Conservation (phyloP, 1,140 invertebrate genomes). For the Hormaphis cornu region DNA sequence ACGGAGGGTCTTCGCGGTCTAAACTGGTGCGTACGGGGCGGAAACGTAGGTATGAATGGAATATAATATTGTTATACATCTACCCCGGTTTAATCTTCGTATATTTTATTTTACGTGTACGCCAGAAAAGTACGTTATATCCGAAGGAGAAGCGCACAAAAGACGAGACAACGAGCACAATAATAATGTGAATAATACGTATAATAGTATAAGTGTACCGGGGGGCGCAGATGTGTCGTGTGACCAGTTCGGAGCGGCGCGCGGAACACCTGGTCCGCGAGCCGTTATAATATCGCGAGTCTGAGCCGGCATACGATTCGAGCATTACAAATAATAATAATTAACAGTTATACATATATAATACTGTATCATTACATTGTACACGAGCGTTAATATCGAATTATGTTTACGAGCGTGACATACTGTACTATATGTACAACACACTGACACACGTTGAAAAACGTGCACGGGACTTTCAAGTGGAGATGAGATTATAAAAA, state of each 20-base stretch:
- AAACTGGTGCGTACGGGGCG: neutral
- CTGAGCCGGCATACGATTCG: conserved; percentile 18
- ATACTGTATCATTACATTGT: too few relatives aligned
- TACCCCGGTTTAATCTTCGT: conserved; percentile 16
- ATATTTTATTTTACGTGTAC: too few relatives aligned
- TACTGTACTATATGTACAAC: neutral
- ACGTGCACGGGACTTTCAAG: neutral
- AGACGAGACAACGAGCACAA: neutral
- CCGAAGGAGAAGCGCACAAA: conserved; percentile 23
- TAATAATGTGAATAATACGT: neutral
- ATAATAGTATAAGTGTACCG: neutral
- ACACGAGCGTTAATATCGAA: too few relatives aligned
- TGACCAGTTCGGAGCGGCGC: conserved; percentile 4
- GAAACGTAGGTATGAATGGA: conserved; percentile 23
- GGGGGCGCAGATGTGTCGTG: conserved; percentile 6
- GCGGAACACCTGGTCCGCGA: conserved; percentile 23
- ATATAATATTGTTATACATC: too few relatives aligned
- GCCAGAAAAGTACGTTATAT: conserved; percentile 24
- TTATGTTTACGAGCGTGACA: too few relatives aligned
- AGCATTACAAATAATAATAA: conserved; percentile 12
- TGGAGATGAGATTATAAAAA: too few relatives aligned
- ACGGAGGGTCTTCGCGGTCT: neutral
- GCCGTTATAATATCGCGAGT: conserved; percentile 10
- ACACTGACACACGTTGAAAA: neutral
- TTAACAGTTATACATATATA: too few relatives aligned